Percentiles rank a stretch among this genome's conserved stretches.
Conservation (phyloP, 2,888 invertebrate genomes). For the Trichopoda pennipes region DNA sequence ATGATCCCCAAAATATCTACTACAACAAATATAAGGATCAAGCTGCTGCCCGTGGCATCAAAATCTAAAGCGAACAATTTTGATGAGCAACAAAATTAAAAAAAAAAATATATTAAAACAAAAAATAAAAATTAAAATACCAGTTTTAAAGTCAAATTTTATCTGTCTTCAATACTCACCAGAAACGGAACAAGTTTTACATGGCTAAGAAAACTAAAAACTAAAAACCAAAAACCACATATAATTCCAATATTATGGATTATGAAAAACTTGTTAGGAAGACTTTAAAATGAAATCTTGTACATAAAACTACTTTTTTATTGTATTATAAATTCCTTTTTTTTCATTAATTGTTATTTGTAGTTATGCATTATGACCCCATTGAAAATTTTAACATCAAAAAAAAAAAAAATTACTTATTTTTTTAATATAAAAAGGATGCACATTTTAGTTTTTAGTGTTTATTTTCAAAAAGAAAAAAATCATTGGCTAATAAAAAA, state of each 20-base stretch:
- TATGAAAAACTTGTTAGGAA: conserved; percentile 34
- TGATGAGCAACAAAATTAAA: too few relatives aligned
- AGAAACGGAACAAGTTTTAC: conserved; percentile 34
- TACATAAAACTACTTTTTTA: conserved; percentile 43
- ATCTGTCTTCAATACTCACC: conserved; percentile 52
- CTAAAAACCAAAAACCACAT: too few relatives aligned
- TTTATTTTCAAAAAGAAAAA: conserved; percentile 27
- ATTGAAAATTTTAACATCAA: background rate
- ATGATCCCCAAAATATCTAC: conserved; percentile 86
- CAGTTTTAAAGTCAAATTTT: conserved; percentile 46
- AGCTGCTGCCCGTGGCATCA: conserved; percentile 82
- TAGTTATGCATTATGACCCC: conserved; percentile 27
- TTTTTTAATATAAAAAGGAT: conserved; percentile 46
- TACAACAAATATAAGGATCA: conserved; percentile 85
- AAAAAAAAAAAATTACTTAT: conserved; percentile 5
- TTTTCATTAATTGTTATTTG: conserved; percentile 29
- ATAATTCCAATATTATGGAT: too few relatives aligned
- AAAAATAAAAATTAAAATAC: background rate
- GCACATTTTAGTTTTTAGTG: conserved; percentile 57
- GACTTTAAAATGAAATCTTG: conserved; percentile 53
- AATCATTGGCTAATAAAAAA: conserved; percentile 61
- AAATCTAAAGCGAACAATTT: conserved; percentile 70
- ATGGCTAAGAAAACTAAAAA: background rate
- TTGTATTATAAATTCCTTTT: conserved; percentile 29
- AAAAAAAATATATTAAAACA: too few relatives aligned